Evolutionary conservation across 1,140 invertebrate genomes (phyloP), one percentile per base, ranked within the genome.

Genomic region (Philotrypesis tridentata): DNA sequence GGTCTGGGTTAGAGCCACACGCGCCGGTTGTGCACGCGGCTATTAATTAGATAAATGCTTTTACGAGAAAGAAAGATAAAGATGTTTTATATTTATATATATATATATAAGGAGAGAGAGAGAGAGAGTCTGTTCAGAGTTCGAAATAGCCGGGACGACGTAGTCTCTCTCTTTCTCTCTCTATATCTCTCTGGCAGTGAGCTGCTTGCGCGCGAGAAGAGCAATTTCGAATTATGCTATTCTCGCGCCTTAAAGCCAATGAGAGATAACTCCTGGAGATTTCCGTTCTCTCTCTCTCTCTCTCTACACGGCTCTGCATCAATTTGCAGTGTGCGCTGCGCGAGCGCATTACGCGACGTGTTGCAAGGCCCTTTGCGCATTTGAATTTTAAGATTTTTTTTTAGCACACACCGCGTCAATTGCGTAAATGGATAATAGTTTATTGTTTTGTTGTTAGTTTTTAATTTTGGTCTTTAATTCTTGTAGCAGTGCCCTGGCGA

Each of bases 1-100:
- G 48, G 48, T 55, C 48, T 55, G 48, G 48, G 48, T 55, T 55
- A 55, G 21, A 55, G 21, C 17, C 5, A 6, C 17, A n/a, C n/a
- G 48, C 48, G 0, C 17, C 5, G 5, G 17, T 1, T 29, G 1
- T 9, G 25, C 0, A 31, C 1, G 21, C 63, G 14, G 27, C 7
- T 40, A 37, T 76, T 76, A 82, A 82, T 82, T 82, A 76, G 73
- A 74, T 55, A 71, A 76, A 71, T 76, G 72, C 71, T n/a, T 12
- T 23, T 4, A 12, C 27, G 71, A 55, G 14, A 17, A 5, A 37
- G 31, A 21, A n/a, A n/a, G n/a, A n/a, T n/a, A n/a, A n/a, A n/a
- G n/a, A n/a, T n/a, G n/a, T n/a, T n/a, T n/a, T n/a, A n/a, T n/a
- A n/a, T n/a, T n/a, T n/a, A n/a, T n/a, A n/a, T n/a, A n/a, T n/a